A percentile compares a stretch with the other conserved stretches of the same genome.
Conservation (phyloP, 2,797 vertebrate species). For the Lutjanus campechanus region DNA sequence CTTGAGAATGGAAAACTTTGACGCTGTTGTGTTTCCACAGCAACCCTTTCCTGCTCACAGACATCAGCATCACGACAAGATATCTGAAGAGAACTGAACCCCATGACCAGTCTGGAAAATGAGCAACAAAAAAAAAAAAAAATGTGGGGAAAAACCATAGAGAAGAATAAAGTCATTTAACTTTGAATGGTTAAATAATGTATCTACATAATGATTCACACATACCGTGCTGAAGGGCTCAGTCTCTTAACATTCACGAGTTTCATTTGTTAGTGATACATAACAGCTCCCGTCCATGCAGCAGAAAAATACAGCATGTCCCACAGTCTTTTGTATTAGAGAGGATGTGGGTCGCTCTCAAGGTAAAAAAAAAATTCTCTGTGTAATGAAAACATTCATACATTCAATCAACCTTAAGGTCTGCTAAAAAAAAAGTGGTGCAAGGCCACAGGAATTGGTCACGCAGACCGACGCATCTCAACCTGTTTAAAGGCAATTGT, state of each 20-base stretch:
- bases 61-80: slow-evolving; percentile 34
- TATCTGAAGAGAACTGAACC: slow-evolving; percentile 6
- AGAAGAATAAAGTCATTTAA: not conserved
- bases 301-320: slow-evolving; percentile 9
- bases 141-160: not conserved
- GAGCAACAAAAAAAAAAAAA: not conserved
- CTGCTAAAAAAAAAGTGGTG: slow-evolving; percentile 49
- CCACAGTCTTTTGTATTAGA: slow-evolving; percentile 16
- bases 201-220: not conserved
- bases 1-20: slow-evolving; percentile 50
- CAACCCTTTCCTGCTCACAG: slow-evolving; percentile 66
- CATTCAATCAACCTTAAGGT: slow-evolving; percentile 57
- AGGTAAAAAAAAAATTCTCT: slow-evolving; percentile 19
- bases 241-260: slow-evolving; percentile 12
- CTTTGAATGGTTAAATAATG: not conserved
- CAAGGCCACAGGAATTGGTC: slow-evolving; percentile 64
- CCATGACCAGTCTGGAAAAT: not conserved
- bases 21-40: slow-evolving; percentile 70
- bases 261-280: slow-evolving; percentile 21
- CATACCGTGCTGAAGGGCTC: not conserved
- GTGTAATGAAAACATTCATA: slow-evolving; percentile 11
- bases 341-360: slow-evolving; percentile 8
- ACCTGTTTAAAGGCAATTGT: slow-evolving; percentile 76
- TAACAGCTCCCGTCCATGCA: slow-evolving; percentile 5
- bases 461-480: slow-evolving; percentile 53